Base-by-base conservation (phyloP, 2,888 invertebrate species). In the Nysson spinosus region DNA sequence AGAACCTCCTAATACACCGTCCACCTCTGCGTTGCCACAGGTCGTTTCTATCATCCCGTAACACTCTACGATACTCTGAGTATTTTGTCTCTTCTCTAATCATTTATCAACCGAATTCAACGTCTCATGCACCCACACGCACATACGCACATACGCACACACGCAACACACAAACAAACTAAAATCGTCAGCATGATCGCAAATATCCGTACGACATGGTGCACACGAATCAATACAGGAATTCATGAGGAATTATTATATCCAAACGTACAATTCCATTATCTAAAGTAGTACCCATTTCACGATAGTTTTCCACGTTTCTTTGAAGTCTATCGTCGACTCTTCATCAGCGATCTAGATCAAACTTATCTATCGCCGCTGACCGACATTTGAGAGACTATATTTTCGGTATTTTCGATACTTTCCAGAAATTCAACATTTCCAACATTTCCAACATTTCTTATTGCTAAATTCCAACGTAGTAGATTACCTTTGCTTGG, bases 271-370 rank as follows among this genome's bases (percentile, higher is more conserved):
- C 34, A 34, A 34, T 57, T 67, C 42, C 42, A 62, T 37, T 64
- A 49, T 72, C 68, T 65, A 69, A 57, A 44, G 67, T 57, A 60
- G 66, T 43, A 73, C 70, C 63, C 72, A 73, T 64, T 70, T 61
- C 49, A 56, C 60, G 11, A 47, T 62, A 62, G 26, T 62, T 78
- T 71, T 7, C 58, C 68, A 75, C 75, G 52, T 57, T 70, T 66
- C 71, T 44, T 28, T 70, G 68, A 81, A 82, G 86, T 86, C 86
- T 86, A 86, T 86, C 86, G 86, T 81, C 86, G 86, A 86, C 86
- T 86, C 86, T 78, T 83, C 86, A 86, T 81, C 82, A 86, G 85
- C 83, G 72, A 79, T 76, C 54, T 66, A 77, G 74, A 46, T 55
- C 61, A 65, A 22, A 65, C 7, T 46, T 65, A 51, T 65, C 63